Conservation (phyloP, 1,140 invertebrate species). For the Drosophila parabipectinata region DNA sequence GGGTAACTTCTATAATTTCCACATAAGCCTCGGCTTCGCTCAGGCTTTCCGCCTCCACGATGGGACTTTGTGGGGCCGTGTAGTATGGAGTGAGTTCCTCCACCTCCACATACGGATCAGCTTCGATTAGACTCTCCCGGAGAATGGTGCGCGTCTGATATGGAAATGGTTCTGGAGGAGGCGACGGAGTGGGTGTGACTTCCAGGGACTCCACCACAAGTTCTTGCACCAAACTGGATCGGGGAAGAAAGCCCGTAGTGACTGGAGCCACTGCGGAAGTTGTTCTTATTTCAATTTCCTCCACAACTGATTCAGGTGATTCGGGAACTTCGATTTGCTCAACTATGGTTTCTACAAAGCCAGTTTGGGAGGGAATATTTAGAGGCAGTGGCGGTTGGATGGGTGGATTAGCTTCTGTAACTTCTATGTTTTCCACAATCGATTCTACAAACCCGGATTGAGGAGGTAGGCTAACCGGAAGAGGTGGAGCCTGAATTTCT, state of each 20-base stretch:
- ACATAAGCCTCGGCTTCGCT: conserved; percentile 29
- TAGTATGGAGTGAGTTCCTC: conserved; percentile 26
- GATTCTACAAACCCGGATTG: conserved; percentile 15
- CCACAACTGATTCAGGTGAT: conserved; percentile 13
- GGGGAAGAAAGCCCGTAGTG: conserved; percentile 5
- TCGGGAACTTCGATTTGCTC: conserved; percentile 15
- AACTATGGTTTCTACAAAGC: conserved; percentile 20
- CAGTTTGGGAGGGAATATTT: conserved; percentile 5
- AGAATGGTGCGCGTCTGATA: conserved; percentile 6
- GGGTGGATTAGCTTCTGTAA: conserved; percentile 9
- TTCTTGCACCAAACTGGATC: conserved; percentile 26
- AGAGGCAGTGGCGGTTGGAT: conserved; percentile 6
- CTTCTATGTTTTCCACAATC: conserved; percentile 21
- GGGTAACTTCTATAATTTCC: conserved; percentile 25
- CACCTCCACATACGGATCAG: conserved; percentile 22
- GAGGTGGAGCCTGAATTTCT: neutral
- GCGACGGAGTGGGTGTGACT: conserved; percentile 30
- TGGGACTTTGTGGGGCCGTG: conserved; percentile 34
- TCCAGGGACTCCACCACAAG: conserved; percentile 35
- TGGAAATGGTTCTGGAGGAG: conserved; percentile 26
- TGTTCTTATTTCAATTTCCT: conserved; percentile 20
- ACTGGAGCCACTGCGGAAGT: neutral
- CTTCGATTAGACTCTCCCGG: conserved; percentile 22
- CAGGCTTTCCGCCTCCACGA: conserved; percentile 2
- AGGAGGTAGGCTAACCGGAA: neutral